Evolutionary conservation across 2,797 vertebrate species (phyloP).

Genomic region (Pristis pectinata): DNA sequence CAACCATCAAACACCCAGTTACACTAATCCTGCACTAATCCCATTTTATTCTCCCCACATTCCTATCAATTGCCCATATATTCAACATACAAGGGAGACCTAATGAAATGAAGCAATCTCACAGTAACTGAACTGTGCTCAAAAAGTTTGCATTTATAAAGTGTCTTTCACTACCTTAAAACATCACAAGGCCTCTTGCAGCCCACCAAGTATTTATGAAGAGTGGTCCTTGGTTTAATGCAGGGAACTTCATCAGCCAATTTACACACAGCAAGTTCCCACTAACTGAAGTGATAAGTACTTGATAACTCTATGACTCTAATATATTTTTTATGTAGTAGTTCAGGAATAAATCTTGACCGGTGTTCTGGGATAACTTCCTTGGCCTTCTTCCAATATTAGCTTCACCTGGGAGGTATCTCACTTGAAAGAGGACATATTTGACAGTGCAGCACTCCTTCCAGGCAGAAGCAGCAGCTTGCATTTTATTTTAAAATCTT

Average conservation of each 20-base stretch:
- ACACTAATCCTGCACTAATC: too few species aligned
- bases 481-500: neutral
- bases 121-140: neutral
- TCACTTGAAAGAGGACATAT: neutral
- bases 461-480: neutral
- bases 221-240: neutral
- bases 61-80: too few species aligned
- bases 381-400: neutral
- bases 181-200: neutral
- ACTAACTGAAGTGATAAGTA: neutral
- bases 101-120: neutral
- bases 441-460: neutral
- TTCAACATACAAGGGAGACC: too few species aligned
- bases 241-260: neutral
- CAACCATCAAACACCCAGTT: too few species aligned
- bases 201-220: neutral
- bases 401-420: neutral
- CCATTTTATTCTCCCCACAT: too few species aligned
- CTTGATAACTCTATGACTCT: too few species aligned
- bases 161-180: neutral
- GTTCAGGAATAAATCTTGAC: neutral
- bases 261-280: neutral
- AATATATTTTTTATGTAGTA: neutral
- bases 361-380: neutral
- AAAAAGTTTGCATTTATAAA: neutral